Conservation (phyloP, 2,888 invertebrate species). For the Apotomis betuletana region DNA sequence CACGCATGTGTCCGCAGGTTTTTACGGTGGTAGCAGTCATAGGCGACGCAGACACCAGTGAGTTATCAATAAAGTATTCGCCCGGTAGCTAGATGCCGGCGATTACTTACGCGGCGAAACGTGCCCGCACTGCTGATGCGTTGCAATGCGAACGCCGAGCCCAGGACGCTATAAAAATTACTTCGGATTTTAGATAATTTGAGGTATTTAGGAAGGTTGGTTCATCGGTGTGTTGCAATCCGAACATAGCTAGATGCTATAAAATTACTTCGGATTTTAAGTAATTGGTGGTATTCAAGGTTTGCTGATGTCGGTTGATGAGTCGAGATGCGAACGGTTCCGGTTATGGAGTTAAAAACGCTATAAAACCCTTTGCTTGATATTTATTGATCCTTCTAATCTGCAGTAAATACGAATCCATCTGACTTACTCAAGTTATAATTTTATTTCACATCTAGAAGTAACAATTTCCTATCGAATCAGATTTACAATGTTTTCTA, state of each 20-base stretch:
- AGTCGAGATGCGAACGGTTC: too few relatives aligned
- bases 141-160: slow-evolving; percentile 1
- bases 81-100: slow-evolving; percentile 42
- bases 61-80: slow-evolving; percentile 40
- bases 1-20: neutral
- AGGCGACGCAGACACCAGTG: slow-evolving; percentile 25
- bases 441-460: too few relatives aligned
- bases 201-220: slow-evolving; percentile 17
- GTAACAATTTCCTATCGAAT: too few relatives aligned
- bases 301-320: too few relatives aligned
- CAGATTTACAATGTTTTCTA: too few relatives aligned
- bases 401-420: too few relatives aligned
- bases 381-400: too few relatives aligned
- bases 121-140: slow-evolving; percentile 37
- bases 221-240: neutral
- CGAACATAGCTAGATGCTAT: neutral
- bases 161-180: slow-evolving; percentile 21
- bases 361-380: too few relatives aligned
- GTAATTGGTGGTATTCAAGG: too few relatives aligned
- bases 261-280: too few relatives aligned
- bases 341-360: too few relatives aligned
- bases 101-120: slow-evolving; percentile 41
- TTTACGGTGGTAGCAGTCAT: neutral
- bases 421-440: too few relatives aligned
- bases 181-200: slow-evolving; percentile 16